Percentiles rank a stretch among this genome's conserved stretches.
phyloP scores from a whole-genome alignment of 2,888 invertebrate species.

The Glyphotaelius pellucidus region DNA sequence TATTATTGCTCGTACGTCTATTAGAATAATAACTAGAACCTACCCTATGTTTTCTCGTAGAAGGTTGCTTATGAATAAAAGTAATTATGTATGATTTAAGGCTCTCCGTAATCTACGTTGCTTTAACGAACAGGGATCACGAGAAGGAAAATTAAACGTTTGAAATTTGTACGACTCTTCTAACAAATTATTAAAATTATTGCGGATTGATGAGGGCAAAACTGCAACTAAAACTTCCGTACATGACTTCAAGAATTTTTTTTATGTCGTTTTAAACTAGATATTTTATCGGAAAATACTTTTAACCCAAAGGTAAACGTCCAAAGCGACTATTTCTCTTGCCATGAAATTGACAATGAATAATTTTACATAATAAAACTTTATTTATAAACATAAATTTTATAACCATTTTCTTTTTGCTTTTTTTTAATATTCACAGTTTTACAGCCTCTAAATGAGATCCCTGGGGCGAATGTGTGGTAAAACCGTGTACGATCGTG shows the following conservation, averaged over 20 bases:
- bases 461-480: too few relatives aligned
- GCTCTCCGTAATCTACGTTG: not conserved
- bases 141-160: not conserved
- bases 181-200: not conserved
- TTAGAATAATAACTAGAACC: not conserved
- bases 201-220: not conserved
- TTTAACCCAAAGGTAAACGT: too few relatives aligned
- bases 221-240: not conserved
- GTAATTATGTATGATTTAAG: not conserved
- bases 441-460: too few relatives aligned
- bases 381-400: too few relatives aligned
- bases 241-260: not conserved
- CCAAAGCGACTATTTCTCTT: too few relatives aligned
- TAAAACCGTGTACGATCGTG: too few relatives aligned
- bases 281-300: too few relatives aligned
- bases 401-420: too few relatives aligned
- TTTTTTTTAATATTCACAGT: too few relatives aligned
- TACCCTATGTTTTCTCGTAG: not conserved
- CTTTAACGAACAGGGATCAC: not conserved
- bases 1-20: not conserved
- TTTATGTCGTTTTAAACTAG: too few relatives aligned
- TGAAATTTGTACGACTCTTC: not conserved
- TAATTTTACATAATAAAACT: too few relatives aligned
- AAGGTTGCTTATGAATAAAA: not conserved
- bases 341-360: too few relatives aligned